Conservation (phyloP, 2,113 vertebrate genomes). For the Trichechus manatus region DNA sequence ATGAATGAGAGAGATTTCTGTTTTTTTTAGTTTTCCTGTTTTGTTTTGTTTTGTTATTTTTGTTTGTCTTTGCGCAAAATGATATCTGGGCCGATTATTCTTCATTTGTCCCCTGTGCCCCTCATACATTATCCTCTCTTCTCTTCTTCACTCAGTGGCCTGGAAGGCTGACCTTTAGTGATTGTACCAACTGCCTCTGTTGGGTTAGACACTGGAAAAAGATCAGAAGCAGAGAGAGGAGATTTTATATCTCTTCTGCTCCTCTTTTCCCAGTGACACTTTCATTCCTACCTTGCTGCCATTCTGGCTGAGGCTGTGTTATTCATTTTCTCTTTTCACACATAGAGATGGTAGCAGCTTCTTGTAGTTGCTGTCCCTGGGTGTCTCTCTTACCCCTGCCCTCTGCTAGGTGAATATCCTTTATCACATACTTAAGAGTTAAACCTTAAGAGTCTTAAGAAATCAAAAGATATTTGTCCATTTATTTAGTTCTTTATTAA, state of each 20-base stretch:
- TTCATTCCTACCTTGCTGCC: neutral
- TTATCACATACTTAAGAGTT: fast-evolving
- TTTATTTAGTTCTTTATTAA: neutral
- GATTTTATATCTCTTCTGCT: neutral
- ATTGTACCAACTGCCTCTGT: neutral
- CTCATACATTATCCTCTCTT: neutral
- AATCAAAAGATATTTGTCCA: too few relatives aligned
- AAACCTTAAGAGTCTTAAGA: neutral
- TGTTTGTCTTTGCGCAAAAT: neutral
- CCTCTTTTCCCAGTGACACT: neutral
- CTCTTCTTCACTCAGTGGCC: neutral
- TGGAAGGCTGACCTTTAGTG: neutral
- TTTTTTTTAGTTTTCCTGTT: neutral
- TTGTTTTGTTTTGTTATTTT: neutral
- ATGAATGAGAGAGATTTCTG: neutral
- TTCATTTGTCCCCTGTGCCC: neutral
- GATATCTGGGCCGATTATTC: neutral
- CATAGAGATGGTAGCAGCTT: too few relatives aligned
- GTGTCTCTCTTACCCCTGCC: too few relatives aligned
- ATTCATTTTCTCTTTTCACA: neutral
- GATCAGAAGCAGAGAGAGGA: neutral
- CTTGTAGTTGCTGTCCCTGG: too few relatives aligned
- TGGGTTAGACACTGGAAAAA: neutral
- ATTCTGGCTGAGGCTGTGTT: neutral
- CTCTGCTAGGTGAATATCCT: neutral